Base-by-base conservation (phyloP, 2,888 invertebrate genomes). In the Microctonus aethiopoides region DNA sequence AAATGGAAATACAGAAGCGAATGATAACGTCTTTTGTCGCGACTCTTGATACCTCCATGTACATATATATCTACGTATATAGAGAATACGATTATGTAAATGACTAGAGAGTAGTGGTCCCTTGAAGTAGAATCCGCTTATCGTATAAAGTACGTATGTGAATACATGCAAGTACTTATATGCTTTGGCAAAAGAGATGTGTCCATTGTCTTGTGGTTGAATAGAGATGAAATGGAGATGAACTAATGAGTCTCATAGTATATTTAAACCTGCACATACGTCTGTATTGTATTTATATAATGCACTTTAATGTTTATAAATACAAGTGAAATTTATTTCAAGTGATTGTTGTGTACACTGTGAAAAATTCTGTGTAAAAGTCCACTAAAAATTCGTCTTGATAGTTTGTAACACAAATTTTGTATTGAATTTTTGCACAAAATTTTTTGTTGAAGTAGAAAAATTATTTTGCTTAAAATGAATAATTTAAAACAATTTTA, bases 21-120 rank as follows among this genome's bases (percentile, higher is more conserved):
- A 54, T 20, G 22, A 54, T 32, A 34, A 34, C 22, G 52, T 52
- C 24, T 52, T 22, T 54, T 54, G n/a, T 36, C 22, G n/a, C 36
- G n/a, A 16, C n/a, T 32, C 11, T 54, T 64, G 64, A 51, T 64
- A 54, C 52, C n/a, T 22, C 52, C n/a, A n/a, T n/a, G n/a, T n/a
- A n/a, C n/a, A n/a, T n/a, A n/a, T n/a, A n/a, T n/a, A n/a, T n/a
- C n/a, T n/a, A n/a, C n/a, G 29, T 22, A 64, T 13, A 54, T 39
- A 34, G 54, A 52, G 52, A 62, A 61, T 68, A 56, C 41, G 62
- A 68, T 68, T 68, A 68, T 68, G 61, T 36, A 68, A 62, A 68
- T 68, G 62, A 32, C 13, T 36, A 67, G 54, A 36, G 46, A 59
- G 34, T 16, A 67, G 20, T n/a, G 59, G 41, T 34, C 56, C 11